Conservation (phyloP, 2,797 vertebrate genomes). For the Myripristis murdjan region DNA sequence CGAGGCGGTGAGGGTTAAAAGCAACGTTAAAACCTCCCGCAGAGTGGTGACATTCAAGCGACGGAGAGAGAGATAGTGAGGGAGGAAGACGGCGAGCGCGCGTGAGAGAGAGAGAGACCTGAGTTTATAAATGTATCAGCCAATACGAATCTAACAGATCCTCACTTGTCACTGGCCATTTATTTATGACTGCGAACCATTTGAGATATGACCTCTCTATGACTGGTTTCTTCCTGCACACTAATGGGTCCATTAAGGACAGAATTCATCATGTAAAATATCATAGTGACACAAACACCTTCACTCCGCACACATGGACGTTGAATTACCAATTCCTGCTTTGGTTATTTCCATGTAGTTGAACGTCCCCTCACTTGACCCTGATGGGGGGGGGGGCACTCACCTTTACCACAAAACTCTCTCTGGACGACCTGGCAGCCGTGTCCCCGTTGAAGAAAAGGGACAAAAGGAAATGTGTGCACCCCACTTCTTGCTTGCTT, state of each 20-base stretch:
- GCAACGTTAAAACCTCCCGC: constrained; percentile 88
- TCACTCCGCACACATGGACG: constrained; percentile 8
- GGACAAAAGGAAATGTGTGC: constrained; percentile 36
- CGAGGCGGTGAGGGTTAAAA: constrained; percentile 87
- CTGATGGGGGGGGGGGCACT: not conserved
- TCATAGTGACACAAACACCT: constrained; percentile 66
- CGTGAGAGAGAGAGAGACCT: constrained; percentile 44
- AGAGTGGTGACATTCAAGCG: constrained; percentile 86
- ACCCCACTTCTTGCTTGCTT: constrained; percentile 8
- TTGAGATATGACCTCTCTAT: constrained; percentile 76
- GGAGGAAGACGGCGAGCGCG: constrained; percentile 53
- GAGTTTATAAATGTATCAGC: constrained; percentile 81
- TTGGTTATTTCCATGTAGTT: constrained; percentile 35
- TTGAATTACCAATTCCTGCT: constrained; percentile 30
- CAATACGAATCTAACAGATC: constrained; percentile 66
- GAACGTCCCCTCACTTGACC: constrained; percentile 40
- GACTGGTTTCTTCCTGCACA: constrained; percentile 71
- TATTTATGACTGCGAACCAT: constrained; percentile 79
- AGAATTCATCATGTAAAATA: constrained; percentile 71
- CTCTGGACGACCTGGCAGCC: not conserved
- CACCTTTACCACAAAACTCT: constrained; percentile 4
- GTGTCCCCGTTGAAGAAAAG: constrained; percentile 10
- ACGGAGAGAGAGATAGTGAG: constrained; percentile 67
- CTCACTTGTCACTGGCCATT: constrained; percentile 68
- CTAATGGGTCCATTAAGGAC: constrained; percentile 71